Evolutionary conservation across 2,888 invertebrate genomes (phyloP).

Genomic region (Celastrina argiolus): DNA sequence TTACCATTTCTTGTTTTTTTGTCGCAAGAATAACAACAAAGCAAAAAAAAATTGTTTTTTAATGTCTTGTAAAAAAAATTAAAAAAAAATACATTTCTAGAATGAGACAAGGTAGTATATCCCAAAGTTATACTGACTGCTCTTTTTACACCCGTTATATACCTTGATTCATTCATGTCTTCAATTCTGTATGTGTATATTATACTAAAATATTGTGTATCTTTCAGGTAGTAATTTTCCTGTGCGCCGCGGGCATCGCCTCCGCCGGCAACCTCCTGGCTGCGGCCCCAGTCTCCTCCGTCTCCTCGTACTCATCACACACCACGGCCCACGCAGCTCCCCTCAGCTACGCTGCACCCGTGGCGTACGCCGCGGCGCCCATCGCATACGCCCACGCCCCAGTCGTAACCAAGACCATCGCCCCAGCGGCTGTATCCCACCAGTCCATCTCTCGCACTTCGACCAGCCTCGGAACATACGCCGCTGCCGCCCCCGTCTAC

Average conservation of each 20-base stretch:
- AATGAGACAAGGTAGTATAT: too few species aligned
- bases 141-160: too few species aligned
- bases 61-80: too few species aligned
- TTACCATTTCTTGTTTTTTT: too few species aligned
- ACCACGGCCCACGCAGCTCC: background rate
- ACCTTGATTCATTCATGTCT: too few species aligned
- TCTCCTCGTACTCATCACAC: constrained; percentile 25
- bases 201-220: constrained; percentile 1
- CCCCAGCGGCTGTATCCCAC: constrained; percentile 62
- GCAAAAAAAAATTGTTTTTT: too few species aligned
- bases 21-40: too few species aligned
- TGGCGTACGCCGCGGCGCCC: constrained; percentile 41
- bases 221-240: constrained; percentile 71
- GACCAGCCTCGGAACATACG: constrained; percentile 38
- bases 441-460: constrained; percentile 53
- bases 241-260: constrained; percentile 78
- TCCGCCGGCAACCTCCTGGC: constrained; percentile 76
- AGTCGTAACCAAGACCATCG: constrained; percentile 69
- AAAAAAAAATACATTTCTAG: too few species aligned
- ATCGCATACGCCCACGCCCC: constrained; percentile 45
- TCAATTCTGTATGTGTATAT: too few species aligned
- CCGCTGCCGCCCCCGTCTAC: constrained; percentile 43
- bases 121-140: too few species aligned
- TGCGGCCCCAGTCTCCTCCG: constrained; percentile 32
- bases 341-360: constrained; percentile 45